These are phyloP conservation scores for Oligia latruncula DNA, from an alignment of 2,888 invertebrate species.

Conservation along the genomic window DNA sequence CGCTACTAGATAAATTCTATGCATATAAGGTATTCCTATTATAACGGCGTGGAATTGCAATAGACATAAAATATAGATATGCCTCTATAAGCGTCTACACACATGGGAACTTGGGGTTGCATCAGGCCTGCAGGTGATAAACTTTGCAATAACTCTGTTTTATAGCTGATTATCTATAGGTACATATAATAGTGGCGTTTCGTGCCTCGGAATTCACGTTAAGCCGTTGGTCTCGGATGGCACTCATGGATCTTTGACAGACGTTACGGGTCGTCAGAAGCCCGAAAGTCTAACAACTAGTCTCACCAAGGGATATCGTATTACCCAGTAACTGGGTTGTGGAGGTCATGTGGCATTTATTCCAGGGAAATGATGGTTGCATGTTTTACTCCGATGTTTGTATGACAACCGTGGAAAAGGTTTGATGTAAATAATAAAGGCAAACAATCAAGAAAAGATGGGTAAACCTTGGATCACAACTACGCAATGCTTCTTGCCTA, in stretches of 20 bases:
- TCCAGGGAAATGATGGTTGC: background rate
- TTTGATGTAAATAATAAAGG: background rate
- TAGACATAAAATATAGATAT: constrained; percentile 19
- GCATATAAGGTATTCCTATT: constrained; percentile 46
- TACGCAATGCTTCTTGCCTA: background rate
- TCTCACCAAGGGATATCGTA: no score
- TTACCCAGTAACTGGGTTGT: no score
- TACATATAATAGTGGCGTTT: background rate
- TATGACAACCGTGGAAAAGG: background rate
- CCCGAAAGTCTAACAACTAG: no score
- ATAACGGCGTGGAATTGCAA: constrained; percentile 25
- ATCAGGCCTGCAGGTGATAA: background rate
- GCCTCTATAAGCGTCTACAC: constrained; percentile 8
- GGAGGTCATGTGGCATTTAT: background rate
- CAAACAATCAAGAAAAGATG: background rate
- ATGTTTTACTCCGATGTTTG: background rate
- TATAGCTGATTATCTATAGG: background rate
- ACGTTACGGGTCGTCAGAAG: no score
- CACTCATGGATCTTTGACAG: no score
- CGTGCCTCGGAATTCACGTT: background rate
- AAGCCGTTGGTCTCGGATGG: background rate
- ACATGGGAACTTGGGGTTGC: background rate
- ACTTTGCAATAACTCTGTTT: background rate
- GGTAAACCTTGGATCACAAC: background rate
- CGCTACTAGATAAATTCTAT: constrained; percentile 49